phyloP scores from a whole-genome alignment of 2,113 vertebrate species.

The Limnothrissa miodon region DNA sequence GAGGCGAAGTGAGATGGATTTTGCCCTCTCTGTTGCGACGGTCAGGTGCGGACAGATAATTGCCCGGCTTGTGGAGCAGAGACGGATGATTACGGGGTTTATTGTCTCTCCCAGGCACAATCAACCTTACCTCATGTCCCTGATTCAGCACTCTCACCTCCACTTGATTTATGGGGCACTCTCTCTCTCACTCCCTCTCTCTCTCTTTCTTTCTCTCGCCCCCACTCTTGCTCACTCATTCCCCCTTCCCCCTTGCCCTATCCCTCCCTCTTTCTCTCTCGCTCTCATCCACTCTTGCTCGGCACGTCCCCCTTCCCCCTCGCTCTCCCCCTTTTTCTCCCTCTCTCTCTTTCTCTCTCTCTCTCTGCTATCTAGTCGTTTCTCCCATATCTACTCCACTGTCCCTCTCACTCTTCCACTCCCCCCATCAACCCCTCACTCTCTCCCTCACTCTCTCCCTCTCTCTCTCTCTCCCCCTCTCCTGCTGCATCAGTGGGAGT shows the following conservation, averaged over 20 bases:
- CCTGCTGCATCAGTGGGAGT: conserved; percentile 12
- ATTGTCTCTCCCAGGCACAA: conserved; percentile 80
- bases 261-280: neutral
- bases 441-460: conserved; percentile 18
- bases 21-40: conserved; percentile 61
- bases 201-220: neutral
- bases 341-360: neutral
- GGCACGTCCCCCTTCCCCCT: no score
- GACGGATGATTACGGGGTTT: conserved; percentile 77
- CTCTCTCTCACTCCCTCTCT: conserved; percentile 31
- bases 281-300: neutral
- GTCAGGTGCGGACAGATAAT: conserved; percentile 76
- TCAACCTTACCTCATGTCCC: conserved; percentile 67
- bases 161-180: conserved; percentile 70
- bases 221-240: conserved; percentile 21
- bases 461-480: conserved; percentile 13
- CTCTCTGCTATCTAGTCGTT: neutral
- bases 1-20: conserved; percentile 63
- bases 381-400: neutral
- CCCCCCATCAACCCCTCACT: no score
- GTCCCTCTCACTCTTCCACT: no score
- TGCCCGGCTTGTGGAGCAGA: conserved; percentile 72
- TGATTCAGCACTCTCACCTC: conserved; percentile 77
- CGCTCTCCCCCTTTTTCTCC: neutral
- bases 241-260: neutral